A percentile compares a stretch with the other conserved stretches of the same genome.
Evolutionary conservation across 2,888 invertebrate genomes (phyloP).

Genomic region (Conistra vaccinii): DNA sequence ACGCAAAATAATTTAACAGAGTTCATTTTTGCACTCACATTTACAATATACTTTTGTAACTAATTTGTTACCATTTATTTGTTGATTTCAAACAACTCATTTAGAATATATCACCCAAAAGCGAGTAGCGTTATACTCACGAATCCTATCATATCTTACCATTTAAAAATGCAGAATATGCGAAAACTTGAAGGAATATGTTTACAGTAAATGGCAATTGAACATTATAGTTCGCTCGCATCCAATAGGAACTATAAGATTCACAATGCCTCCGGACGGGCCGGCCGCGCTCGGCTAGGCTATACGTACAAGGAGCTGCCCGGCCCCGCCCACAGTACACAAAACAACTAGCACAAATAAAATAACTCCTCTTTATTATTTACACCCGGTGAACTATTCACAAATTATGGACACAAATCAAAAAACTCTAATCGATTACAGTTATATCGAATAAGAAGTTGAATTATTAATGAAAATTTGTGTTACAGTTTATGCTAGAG

Average conservation of each 20-base stretch:
- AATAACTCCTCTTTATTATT: conserved; percentile 83
- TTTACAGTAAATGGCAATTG: conserved; percentile 90
- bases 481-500: conserved; percentile 88
- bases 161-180: conserved; percentile 90
- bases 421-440: conserved; percentile 83
- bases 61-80: conserved; percentile 85
- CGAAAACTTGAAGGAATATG: conserved; percentile 90
- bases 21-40: conserved; percentile 91
- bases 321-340: conserved; percentile 77
- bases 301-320: conserved; percentile 78
- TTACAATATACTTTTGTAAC: conserved; percentile 90
- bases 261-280: conserved; percentile 88
- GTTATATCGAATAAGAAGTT: conserved; percentile 83
- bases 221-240: conserved; percentile 91
- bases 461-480: conserved; percentile 84
- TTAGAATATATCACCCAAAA: conserved; percentile 90
- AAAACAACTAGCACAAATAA: conserved; percentile 88
- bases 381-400: conserved; percentile 82
- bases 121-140: conserved; percentile 89
- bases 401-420: conserved; percentile 84
- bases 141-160: conserved; percentile 87
- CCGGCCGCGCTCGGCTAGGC: conserved; percentile 74
- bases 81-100: conserved; percentile 87
- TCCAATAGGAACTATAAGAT: conserved; percentile 91
- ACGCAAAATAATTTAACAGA: conserved; percentile 91